These are phyloP conservation scores for Holothuria scabra DNA, from an alignment of 53 echinoderm and acorn worm genomes.

Conservation along the genomic window DNA sequence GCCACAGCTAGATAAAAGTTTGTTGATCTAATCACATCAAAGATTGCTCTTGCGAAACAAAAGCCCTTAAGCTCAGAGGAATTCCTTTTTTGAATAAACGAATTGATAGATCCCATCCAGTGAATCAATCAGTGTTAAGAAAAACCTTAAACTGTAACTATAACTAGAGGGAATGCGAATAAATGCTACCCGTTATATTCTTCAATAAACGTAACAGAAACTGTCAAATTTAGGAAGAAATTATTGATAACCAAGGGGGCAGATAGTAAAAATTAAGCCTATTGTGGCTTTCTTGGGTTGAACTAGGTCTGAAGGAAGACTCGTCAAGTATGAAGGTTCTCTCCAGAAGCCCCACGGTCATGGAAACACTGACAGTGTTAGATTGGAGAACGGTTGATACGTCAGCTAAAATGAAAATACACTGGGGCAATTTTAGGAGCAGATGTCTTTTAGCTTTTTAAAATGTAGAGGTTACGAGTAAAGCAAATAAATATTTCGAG, in stretches of 20 bases:
- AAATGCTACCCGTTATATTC: neutral
- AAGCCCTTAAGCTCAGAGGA: neutral
- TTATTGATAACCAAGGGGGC: conserved; percentile 30
- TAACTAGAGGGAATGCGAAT: neutral
- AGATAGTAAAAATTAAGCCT: neutral
- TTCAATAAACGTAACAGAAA: conserved; percentile 12
- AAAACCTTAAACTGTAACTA: conserved; percentile 16
- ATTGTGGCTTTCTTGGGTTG: neutral
- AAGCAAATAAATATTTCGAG: too few relatives aligned
- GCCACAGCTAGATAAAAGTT: too few relatives aligned
- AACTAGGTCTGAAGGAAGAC: too few relatives aligned
- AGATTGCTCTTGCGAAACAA: neutral
- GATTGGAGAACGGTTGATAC: too few relatives aligned
- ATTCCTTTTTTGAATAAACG: conserved; percentile 19
- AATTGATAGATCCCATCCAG: neutral
- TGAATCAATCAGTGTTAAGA: conserved; percentile 11
- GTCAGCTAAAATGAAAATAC: too few relatives aligned
- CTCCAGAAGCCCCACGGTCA: neutral
- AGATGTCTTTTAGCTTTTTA: too few relatives aligned
- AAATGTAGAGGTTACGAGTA: too few relatives aligned
- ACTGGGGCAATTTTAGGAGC: too few relatives aligned
- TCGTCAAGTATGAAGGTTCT: neutral
- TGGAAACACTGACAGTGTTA: conserved; percentile 7
- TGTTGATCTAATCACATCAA: too few relatives aligned
- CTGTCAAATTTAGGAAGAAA: conserved; percentile 24